A percentile compares a stretch with the other conserved stretches of the same genome.
Conservation (phyloP, 2,888 invertebrate genomes). For the Criorhina ranunculi region DNA sequence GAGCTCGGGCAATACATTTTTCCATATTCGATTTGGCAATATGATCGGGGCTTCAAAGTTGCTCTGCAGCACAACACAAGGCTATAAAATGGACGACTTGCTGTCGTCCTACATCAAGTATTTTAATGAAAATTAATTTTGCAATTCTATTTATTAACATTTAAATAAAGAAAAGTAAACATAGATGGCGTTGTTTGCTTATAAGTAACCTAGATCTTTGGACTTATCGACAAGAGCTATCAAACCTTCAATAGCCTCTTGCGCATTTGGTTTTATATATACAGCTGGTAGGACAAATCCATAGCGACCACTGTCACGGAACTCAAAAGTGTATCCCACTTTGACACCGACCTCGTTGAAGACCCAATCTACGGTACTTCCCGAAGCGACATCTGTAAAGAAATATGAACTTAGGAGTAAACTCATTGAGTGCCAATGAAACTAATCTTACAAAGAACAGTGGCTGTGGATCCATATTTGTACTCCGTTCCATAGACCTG, state of each 20-base stretch:
- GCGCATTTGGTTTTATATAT: slow-evolving; percentile 87
- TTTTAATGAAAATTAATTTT: slow-evolving; percentile 77
- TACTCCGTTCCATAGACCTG: slow-evolving; percentile 85
- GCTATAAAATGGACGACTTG: slow-evolving; percentile 98
- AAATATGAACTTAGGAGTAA: background rate
- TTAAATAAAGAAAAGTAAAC: background rate
- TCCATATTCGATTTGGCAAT: slow-evolving; percentile 98
- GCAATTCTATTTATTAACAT: slow-evolving; percentile 2
- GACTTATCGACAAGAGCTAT: slow-evolving; percentile 85
- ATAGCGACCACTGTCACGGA: slow-evolving; percentile 88
- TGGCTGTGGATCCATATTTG: slow-evolving; percentile 86
- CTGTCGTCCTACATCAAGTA: slow-evolving; percentile 94
- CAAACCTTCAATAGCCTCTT: slow-evolving; percentile 86
- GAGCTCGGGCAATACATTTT: slow-evolving; percentile 98
- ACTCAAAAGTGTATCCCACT: slow-evolving; percentile 86
- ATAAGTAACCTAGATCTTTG: slow-evolving; percentile 84
- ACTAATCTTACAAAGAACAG: slow-evolving; percentile 85
- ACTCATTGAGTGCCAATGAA: background rate
- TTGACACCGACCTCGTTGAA: slow-evolving; percentile 85
- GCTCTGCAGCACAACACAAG: slow-evolving; percentile 95
- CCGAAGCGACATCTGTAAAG: slow-evolving; percentile 84
- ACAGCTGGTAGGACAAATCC: slow-evolving; percentile 89
- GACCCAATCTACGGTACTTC: slow-evolving; percentile 86
- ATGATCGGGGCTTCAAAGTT: slow-evolving; percentile 94
- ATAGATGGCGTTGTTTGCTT: slow-evolving; percentile 35